Base-by-base conservation (phyloP, 2,888 invertebrate species). In the Cheilosia variabilis region DNA sequence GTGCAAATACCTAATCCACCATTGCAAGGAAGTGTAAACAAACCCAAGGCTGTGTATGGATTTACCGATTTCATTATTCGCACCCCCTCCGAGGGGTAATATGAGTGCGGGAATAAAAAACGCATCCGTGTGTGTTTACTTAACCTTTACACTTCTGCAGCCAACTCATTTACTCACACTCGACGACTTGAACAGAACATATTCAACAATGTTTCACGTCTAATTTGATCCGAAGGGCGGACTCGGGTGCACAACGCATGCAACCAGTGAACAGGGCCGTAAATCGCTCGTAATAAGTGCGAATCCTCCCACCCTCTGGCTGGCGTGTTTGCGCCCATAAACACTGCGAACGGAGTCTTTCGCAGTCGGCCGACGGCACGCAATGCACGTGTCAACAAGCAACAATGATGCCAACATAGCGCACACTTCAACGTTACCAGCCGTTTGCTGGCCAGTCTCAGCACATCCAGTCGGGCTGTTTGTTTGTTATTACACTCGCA, bases 201-300 rank as follows among this genome's bases (percentile, higher is more conserved):
- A 80, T 81, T 76, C 86, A 86, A 86, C 86, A 86, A 86, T 81
- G 86, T 86, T 81, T 86, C 68, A 71, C 86, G 72, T 86, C 81
- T 77, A 86, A 86, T 86, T 86, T 81, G 62, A 86, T 72, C 31
- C 60, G 81, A 76, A 65, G 75, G 84, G 84, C 81, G 75, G 84
- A 17, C 41, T 22, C n/a, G 63, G 9, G 7, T 15, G 41, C 57
- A 71, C 57, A 9, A 53, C 68, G 75, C 75, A 81, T 81, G 75
- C 81, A 81, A 81, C 81, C 81, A 69, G 86, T 86, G 81, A 81
- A 81, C 72, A 57, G 9, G 2, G 22, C 75, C 84, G 86, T 81
- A 86, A 86, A 86, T 86, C 81, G 81, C 43, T 77, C 86, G 77
- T 81, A 86, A 86, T 86, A 81, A 86, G 86, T 86, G 86, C 86